phyloP scores from a whole-genome alignment of 2,797 vertebrate species.

The Sebastes taczanowskii region DNA sequence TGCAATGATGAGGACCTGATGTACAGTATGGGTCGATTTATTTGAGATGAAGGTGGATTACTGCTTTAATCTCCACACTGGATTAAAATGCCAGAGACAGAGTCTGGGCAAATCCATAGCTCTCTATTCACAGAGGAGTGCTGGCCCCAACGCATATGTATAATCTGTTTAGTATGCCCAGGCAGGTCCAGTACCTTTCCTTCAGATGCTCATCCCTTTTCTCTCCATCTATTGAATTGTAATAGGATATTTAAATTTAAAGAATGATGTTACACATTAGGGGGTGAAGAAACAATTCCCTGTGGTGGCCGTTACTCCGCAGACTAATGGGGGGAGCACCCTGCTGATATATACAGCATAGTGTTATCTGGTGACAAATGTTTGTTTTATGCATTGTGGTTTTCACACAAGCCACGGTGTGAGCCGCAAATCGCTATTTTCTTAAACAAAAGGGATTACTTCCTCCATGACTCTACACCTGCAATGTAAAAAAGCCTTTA shows the following conservation, averaged over 20 bases:
- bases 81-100: slow-evolving; percentile 79
- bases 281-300: slow-evolving; percentile 49
- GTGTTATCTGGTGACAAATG: slow-evolving; percentile 30
- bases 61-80: slow-evolving; percentile 78
- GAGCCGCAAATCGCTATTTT: slow-evolving; percentile 5
- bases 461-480: neutral
- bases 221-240: slow-evolving; percentile 78
- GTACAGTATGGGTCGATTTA: slow-evolving; percentile 57
- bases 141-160: slow-evolving; percentile 74
- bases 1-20: neutral
- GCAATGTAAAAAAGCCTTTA: neutral
- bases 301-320: slow-evolving; percentile 37
- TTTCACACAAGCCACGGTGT: slow-evolving; percentile 21
- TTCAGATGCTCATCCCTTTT: slow-evolving; percentile 69
- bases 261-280: slow-evolving; percentile 66
- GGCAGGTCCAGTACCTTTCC: slow-evolving; percentile 80
- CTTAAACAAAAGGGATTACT: slow-evolving; percentile 5
- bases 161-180: slow-evolving; percentile 86
- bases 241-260: slow-evolving; percentile 72
- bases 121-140: slow-evolving; percentile 76
- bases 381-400: slow-evolving; percentile 32
- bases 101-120: slow-evolving; percentile 78
- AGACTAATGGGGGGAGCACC: slow-evolving; percentile 33
- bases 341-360: slow-evolving; percentile 2
- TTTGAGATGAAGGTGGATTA: slow-evolving; percentile 82